A percentile compares a stretch with the other conserved stretches of the same genome.
Conservation (phyloP, 1,140 invertebrate genomes). For the Brachionus manjavacas region DNA sequence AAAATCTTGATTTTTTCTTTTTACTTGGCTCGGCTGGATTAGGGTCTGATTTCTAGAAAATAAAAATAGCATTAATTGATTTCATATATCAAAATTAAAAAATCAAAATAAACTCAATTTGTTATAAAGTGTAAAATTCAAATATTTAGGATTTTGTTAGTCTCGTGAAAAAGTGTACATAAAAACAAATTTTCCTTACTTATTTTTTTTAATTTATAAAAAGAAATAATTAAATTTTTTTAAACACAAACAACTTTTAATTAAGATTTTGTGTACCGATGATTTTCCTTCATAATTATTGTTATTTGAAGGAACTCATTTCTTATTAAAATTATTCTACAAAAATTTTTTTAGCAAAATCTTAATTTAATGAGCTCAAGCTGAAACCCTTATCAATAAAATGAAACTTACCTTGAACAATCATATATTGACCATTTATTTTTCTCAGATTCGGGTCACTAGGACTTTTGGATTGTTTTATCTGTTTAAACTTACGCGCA, state of each 20-base stretch:
- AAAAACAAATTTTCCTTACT: not conserved
- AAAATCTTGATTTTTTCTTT: not conserved
- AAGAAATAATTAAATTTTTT: not conserved
- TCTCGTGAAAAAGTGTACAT: not conserved
- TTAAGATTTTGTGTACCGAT: not conserved
- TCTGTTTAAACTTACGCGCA: conserved; percentile 16
- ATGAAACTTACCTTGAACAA: not conserved
- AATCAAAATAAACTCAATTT: not conserved
- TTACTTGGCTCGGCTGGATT: not conserved
- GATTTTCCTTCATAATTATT: not conserved
- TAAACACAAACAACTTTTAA: not conserved
- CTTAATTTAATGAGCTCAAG: not conserved
- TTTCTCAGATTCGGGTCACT: conserved; percentile 25
- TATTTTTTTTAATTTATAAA: not conserved
- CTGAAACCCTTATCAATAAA: not conserved
- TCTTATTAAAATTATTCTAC: not conserved
- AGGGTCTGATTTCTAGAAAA: not conserved
- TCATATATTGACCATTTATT: not conserved
- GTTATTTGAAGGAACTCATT: not conserved
- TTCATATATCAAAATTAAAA: no score
- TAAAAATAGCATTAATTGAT: no score
- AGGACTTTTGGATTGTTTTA: conserved; percentile 6
- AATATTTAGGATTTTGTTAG: not conserved
- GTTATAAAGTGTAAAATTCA: not conserved
- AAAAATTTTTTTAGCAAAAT: not conserved